Evolutionary conservation across 64 coral and sea anemone genomes (phyloP), one percentile per base, ranked within the genome.

Genomic region (Actinia equina): DNA sequence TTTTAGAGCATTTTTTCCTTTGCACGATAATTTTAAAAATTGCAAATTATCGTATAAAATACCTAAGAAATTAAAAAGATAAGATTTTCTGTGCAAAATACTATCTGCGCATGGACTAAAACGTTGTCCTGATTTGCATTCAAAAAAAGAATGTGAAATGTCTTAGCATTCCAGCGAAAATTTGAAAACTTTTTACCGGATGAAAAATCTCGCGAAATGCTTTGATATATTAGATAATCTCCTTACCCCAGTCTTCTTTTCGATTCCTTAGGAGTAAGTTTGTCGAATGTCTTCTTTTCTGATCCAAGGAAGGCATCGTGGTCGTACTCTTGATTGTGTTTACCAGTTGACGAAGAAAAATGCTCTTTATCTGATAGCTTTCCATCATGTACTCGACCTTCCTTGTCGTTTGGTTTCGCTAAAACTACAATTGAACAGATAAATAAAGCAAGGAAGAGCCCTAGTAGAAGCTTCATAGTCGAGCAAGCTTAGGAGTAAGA

Each of bases 241-340:
- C 0, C 91, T 88, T 89, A 96, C 94, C 91, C 91, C 27, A 96
- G 94, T 85, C 85, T 93, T 90, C 90, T 74, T 37, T 85, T 87
- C 2, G 94, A 96, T 88, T 96, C 94, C 41, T 87, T 88, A 13
- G 91, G 88, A 46, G 88, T 93, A 57, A 96, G 79, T 41, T 92
- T 86, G 42, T 96, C 94, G 46, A 93, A 96, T 5, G 83, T 83
- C 70, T 96, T 96, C 88, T 96, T 96, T 45, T 96, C 91, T 64
- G 92, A 89, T n/a, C 94, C 94, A 26, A 96, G 85, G 46, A 96
- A 96, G 22, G 94, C 94, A 43, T 96, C 94, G 25, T 96, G 94
- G 87, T 96, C 94, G 65, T 93, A 96, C 57, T 96, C 94, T 59
- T 81, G 6, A 51, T 96, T 96, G 59, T 96, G 94, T 20, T 86